Base-by-base conservation (phyloP, 2,888 invertebrate species). In the Melieria picta region DNA sequence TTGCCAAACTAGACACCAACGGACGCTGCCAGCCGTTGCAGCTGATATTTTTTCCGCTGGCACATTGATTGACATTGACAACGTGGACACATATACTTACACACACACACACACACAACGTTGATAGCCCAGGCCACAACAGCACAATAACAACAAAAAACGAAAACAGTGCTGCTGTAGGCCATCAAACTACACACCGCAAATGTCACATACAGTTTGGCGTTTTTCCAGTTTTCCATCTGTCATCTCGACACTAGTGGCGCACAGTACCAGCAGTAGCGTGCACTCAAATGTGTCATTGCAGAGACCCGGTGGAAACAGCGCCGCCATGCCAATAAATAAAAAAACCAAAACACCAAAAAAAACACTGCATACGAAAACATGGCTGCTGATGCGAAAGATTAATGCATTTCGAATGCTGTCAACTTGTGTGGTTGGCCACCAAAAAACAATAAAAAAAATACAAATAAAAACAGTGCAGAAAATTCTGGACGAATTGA, bases 381-480 rank as follows among this genome's bases (percentile, higher is more conserved):
- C 30, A 30, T 48, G n/a, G 10, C 6, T 48, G 13, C 9, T 16
- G 9, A 6, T 42, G 30, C 11, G 6, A 45, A 56, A 62, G 66
- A 66, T 71, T 71, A 71, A 66, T 71, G 66, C 45, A 57, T 71
- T 71, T 66, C 46, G 66, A 66, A 71, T 66, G 48, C 65, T 57
- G 66, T 63, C 30, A 52, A 7, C 13, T 7, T 52, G 5, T 52
- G 52, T 52, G 52, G 52, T 7, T 6, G 3, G 30, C 30, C 30
- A 30, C 30, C 30, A 30, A 30, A 1, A 30, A 30, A 30, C 30
- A 30, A 30, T 30, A 30, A 30, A 30, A 30, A 30, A 30, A 30
- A 30, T 1, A 30, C 30, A 30, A 30, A 30, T 30, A 30, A 52
- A 6, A 9, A 52, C 9, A n/a, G 7, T 7, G 13, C 9, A 52